Percentiles rank a stretch among this genome's conserved stretches.
phyloP scores from a whole-genome alignment of 2,888 invertebrate species.

The Hesperia comma region DNA sequence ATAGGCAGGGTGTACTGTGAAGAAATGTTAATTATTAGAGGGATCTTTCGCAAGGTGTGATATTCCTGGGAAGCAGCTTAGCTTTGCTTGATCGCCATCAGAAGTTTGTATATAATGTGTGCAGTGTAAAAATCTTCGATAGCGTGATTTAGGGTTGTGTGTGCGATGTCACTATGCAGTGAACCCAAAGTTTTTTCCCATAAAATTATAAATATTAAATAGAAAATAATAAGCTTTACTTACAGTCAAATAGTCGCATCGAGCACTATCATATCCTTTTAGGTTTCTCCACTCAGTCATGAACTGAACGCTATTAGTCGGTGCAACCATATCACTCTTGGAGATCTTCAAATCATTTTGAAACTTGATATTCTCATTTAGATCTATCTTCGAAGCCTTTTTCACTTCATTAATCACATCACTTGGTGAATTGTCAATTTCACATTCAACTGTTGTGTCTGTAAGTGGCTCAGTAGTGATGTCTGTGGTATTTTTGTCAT shows the following conservation, averaged over 20 bases:
- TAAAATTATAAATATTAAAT: conserved; percentile 19
- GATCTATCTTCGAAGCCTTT: not conserved
- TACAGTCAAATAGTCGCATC: conserved; percentile 85
- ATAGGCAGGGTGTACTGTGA: too few species aligned
- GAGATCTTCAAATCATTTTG: conserved; percentile 42
- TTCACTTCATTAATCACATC: not conserved
- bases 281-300: conserved; percentile 85
- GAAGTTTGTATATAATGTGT: too few species aligned
- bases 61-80: too few species aligned
- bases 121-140: too few species aligned
- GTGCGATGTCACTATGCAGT: not conserved
- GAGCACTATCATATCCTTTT: conserved; percentile 72
- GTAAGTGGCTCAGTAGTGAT: not conserved
- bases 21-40: too few species aligned
- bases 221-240: conserved; percentile 48
- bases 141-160: too few species aligned
- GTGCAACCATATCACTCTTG: conserved; percentile 60
- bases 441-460: not conserved
- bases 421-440: not conserved
- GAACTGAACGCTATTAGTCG: conserved; percentile 87
- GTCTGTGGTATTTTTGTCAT: conserved; percentile 44
- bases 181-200: not conserved
- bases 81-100: too few species aligned
- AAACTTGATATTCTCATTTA: conserved; percentile 44
- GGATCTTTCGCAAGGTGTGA: too few species aligned